Evolutionary conservation across 2,888 invertebrate genomes (phyloP).

Genomic region (Lithophane semibrunnea): DNA sequence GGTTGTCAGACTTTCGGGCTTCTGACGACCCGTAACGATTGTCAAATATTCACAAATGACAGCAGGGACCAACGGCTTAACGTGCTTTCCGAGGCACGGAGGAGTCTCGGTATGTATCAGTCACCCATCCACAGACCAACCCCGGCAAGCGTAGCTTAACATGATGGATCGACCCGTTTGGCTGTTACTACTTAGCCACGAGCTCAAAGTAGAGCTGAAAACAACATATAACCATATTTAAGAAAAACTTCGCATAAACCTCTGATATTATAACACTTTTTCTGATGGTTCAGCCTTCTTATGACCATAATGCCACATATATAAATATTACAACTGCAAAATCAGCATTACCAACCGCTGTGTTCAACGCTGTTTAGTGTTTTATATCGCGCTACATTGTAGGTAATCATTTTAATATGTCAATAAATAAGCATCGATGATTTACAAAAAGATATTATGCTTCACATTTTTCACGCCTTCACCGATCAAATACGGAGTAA

Average conservation of each 20-base stretch:
- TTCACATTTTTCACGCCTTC: conserved; percentile 1
- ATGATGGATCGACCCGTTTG: too few relatives aligned
- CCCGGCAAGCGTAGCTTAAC: too few relatives aligned
- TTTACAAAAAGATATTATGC: conserved; percentile 18
- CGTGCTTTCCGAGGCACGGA: too few relatives aligned
- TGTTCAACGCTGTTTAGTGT: conserved; percentile 26
- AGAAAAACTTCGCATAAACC: conserved; percentile 6
- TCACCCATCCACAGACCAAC: too few relatives aligned
- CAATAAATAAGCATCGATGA: conserved; percentile 48
- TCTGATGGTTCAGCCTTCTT: neutral
- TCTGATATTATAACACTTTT: conserved; percentile 14
- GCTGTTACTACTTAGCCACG: too few relatives aligned
- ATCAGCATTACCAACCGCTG: conserved; percentile 40
- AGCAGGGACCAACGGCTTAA: too few relatives aligned
- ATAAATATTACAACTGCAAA: conserved; percentile 27
- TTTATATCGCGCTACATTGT: conserved; percentile 41
- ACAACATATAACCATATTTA: conserved; percentile 1
- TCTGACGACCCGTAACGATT: too few relatives aligned
- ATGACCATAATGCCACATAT: conserved; percentile 7
- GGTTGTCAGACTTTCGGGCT: too few relatives aligned
- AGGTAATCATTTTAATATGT: conserved; percentile 29
- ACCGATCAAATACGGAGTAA: neutral
- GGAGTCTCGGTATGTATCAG: too few relatives aligned
- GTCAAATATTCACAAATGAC: too few relatives aligned
- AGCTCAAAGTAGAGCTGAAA: neutral